A percentile compares a stretch with the other conserved stretches of the same genome.
phyloP scores from a whole-genome alignment of 2,113 vertebrate genomes.

The Corythornis vintsioides region DNA sequence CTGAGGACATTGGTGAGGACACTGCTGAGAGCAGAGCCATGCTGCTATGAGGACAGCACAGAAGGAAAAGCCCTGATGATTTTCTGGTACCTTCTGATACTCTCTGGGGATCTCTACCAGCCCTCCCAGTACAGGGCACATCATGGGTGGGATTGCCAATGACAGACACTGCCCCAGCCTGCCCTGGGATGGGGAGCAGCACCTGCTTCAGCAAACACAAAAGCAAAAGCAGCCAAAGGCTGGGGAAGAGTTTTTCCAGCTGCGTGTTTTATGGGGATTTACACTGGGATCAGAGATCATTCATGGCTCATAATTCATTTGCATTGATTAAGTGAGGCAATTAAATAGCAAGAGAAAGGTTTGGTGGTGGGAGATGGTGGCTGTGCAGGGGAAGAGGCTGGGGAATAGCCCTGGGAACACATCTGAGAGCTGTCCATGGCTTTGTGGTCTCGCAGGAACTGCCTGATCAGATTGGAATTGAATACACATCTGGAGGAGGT shows the following conservation, averaged over 20 bases:
- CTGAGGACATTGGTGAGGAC: fast-evolving
- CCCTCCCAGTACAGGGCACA: fast-evolving
- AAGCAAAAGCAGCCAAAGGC: not conserved
- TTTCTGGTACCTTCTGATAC: fast-evolving
- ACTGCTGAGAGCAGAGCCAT: not conserved
- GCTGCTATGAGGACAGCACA: not conserved
- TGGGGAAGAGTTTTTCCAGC: not conserved
- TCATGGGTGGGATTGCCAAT: fast-evolving
- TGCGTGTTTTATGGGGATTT: not conserved
- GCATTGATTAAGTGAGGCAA: not conserved
- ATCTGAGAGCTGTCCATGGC: not conserved
- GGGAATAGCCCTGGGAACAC: not conserved
- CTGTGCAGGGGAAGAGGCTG: not conserved
- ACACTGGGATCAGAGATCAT: not conserved
- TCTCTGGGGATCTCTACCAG: not conserved
- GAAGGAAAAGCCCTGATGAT: not conserved
- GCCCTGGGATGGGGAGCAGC: not conserved
- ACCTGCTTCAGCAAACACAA: not conserved
- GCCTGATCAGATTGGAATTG: not conserved
- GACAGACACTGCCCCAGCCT: not conserved
- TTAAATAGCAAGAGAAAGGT: not conserved
- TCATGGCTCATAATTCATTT: not conserved
- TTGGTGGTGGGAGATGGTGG: not conserved
- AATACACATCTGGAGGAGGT: not conserved
- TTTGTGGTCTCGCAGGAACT: not conserved